Percentiles rank a stretch among this genome's conserved stretches.
These are phyloP conservation scores for Electrophaes corylata DNA, from an alignment of 2,888 invertebrate genomes.

Conservation along the genomic window DNA sequence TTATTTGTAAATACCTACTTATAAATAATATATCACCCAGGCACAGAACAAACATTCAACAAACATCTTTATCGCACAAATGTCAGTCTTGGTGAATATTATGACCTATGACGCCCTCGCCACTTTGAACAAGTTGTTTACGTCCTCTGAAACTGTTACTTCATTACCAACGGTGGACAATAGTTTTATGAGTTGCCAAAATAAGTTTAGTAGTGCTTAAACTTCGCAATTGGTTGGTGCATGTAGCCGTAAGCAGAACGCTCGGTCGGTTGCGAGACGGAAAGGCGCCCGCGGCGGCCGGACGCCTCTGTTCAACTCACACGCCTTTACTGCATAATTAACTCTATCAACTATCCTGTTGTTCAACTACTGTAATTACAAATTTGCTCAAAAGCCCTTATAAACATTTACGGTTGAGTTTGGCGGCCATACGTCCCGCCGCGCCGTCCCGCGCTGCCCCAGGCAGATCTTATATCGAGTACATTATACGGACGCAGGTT, in stretches of 20 bases:
- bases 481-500: slow-evolving; percentile 47
- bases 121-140: slow-evolving; percentile 6
- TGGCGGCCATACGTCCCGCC: slow-evolving; percentile 23
- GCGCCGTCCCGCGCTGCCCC: slow-evolving; percentile 23
- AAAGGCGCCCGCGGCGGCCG: slow-evolving; percentile 60
- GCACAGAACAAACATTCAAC: too few relatives aligned
- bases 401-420: slow-evolving; percentile 54
- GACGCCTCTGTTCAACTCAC: slow-evolving; percentile 39
- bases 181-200: slow-evolving; percentile 80
- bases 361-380: slow-evolving; percentile 69
- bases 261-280: slow-evolving; percentile 42
- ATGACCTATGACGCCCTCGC: not conserved
- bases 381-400: slow-evolving; percentile 69
- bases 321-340: slow-evolving; percentile 71
- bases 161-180: slow-evolving; percentile 64
- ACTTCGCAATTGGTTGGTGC: slow-evolving; percentile 77
- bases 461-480: slow-evolving; percentile 35
- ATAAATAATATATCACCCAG: too few relatives aligned
- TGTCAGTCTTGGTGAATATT: too few relatives aligned
- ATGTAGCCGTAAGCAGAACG: slow-evolving; percentile 59
- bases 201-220: slow-evolving; percentile 77
- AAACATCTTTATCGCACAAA: too few relatives aligned
- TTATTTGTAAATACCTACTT: too few relatives aligned
- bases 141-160: slow-evolving; percentile 39
- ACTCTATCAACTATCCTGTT: slow-evolving; percentile 76